These are phyloP conservation scores for Catostomus latipinnis DNA, from an alignment of 2,797 vertebrate genomes.

Conservation along the genomic window DNA sequence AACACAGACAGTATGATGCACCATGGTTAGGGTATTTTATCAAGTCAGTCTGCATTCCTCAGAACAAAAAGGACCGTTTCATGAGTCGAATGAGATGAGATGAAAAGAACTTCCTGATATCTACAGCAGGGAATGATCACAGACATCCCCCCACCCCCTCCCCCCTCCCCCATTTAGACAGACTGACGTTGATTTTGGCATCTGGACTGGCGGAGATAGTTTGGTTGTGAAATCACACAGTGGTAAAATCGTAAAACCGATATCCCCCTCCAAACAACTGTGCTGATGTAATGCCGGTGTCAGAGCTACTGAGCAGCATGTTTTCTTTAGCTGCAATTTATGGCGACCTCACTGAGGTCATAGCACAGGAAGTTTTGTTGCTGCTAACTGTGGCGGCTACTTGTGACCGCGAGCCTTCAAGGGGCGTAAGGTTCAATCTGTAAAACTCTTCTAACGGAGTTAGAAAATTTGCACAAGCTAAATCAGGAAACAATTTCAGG, in stretches of 20 bases:
- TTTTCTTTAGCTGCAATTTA: constrained; percentile 54
- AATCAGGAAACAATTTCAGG: constrained; percentile 46
- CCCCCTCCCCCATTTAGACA: neutral
- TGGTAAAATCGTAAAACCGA: constrained; percentile 69
- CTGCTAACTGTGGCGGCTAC: constrained; percentile 27
- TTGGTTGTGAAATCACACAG: constrained; percentile 72
- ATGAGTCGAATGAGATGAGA: constrained; percentile 3
- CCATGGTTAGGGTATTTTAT: neutral
- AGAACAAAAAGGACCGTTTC: constrained; percentile 47
- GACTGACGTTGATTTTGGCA: constrained; percentile 48
- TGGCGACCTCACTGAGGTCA: constrained; percentile 44
- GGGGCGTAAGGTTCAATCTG: constrained; percentile 27
- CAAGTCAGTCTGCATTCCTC: constrained; percentile 23
- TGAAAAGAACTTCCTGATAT: constrained; percentile 52
- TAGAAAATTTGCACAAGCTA: constrained; percentile 42
- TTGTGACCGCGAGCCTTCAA: constrained; percentile 44
- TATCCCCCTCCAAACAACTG: constrained; percentile 64
- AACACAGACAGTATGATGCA: constrained; percentile 12
- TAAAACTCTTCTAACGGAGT: constrained; percentile 37
- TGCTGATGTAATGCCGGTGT: constrained; percentile 73
- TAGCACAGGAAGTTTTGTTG: constrained; percentile 28
- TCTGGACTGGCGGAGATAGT: constrained; percentile 28
- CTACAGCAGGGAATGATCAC: constrained; percentile 32
- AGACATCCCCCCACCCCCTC: constrained; percentile 27
- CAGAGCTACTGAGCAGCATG: constrained; percentile 40